These are phyloP conservation scores for Epinotia brunnichana DNA, from an alignment of 2,888 invertebrate genomes.

Conservation along the genomic window DNA sequence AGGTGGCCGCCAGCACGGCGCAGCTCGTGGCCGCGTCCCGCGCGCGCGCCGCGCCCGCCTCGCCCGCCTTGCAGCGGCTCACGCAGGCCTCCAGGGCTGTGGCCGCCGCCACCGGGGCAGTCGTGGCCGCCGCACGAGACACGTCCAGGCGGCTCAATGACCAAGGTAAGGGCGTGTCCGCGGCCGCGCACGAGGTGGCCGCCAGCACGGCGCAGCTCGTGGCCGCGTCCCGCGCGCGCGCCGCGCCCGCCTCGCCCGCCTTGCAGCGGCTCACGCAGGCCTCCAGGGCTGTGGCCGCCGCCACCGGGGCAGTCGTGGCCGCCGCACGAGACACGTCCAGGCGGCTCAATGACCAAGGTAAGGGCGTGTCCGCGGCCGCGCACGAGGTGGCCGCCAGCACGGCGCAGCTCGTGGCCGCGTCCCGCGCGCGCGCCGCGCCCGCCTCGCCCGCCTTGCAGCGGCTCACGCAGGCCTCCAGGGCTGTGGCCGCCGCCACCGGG, in stretches of 20 bases:
- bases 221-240: slow-evolving; percentile 99
- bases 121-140: slow-evolving; percentile 97
- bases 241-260: slow-evolving; percentile 91
- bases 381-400: slow-evolving; percentile 90
- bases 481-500: slow-evolving; percentile 95
- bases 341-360: no score
- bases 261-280: slow-evolving; percentile 92
- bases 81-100: slow-evolving; percentile 94
- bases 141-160: slow-evolving; percentile 94
- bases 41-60: slow-evolving; percentile 95
- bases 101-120: slow-evolving; percentile 94
- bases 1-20: slow-evolving; percentile 89
- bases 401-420: slow-evolving; percentile 98
- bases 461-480: slow-evolving; percentile 92
- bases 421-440: slow-evolving; percentile 96
- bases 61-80: slow-evolving; percentile 90
- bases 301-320: no score
- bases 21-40: slow-evolving; percentile 98
- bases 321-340: no score
- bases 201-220: slow-evolving; percentile 90
- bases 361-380: no score
- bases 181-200: slow-evolving; percentile 98
- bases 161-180: slow-evolving; percentile 92
- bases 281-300: slow-evolving; percentile 94
- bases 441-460: slow-evolving; percentile 90